These are phyloP conservation scores for Myoxocephalus aenaeus DNA, from an alignment of 2,797 vertebrate genomes.

Conservation along the genomic window DNA sequence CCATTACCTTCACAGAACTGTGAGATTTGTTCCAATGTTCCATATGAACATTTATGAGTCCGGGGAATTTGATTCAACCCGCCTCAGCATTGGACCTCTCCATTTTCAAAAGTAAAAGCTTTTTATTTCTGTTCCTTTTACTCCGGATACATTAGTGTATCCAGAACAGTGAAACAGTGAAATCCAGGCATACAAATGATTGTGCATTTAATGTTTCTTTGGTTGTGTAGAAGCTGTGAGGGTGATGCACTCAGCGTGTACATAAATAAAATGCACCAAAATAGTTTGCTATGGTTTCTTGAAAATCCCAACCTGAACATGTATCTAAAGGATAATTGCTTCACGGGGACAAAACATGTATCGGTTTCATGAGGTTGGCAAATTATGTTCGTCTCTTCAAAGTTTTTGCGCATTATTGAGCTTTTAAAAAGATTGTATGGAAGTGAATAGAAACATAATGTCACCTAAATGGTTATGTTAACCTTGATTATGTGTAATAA, in stretches of 20 bases:
- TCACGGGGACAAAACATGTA: neutral
- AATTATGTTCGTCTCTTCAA: too few species aligned
- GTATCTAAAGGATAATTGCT: too few species aligned
- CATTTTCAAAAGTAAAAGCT: neutral
- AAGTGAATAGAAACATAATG: neutral
- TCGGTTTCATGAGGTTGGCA: neutral
- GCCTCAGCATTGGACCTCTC: neutral
- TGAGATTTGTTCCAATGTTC: neutral
- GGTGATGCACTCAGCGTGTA: too few species aligned
- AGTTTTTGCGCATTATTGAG: too few species aligned
- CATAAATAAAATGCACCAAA: too few species aligned
- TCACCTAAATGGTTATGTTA: too few species aligned
- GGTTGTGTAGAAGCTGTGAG: neutral
- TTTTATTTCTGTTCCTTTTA: neutral
- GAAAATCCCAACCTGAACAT: too few species aligned
- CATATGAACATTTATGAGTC: slow-evolving; percentile 9
- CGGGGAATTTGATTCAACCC: too few species aligned
- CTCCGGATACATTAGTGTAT: neutral
- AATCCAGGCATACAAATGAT: neutral
- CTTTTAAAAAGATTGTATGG: neutral
- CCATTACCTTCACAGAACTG: neutral
- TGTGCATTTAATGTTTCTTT: neutral
- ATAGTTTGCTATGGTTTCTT: too few species aligned
- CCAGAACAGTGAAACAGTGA: too few species aligned
- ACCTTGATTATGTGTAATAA: too few species aligned